Evolutionary conservation across 2,888 invertebrate species (phyloP).

Genomic region (Mamestra brassicae): DNA sequence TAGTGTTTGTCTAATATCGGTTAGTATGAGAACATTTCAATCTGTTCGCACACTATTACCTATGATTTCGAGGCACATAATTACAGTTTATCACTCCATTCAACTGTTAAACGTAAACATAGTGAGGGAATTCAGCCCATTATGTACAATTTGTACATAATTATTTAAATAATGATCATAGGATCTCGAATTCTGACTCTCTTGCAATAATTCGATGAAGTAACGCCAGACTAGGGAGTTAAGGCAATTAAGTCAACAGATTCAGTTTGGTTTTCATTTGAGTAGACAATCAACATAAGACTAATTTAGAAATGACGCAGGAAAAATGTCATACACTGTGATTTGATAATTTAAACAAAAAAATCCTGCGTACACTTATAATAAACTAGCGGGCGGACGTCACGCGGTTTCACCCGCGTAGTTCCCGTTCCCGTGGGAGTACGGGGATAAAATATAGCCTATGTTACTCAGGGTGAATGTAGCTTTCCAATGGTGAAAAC

Average conservation of each 20-base stretch:
- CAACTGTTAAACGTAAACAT: constrained; percentile 6
- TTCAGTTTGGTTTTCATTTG: background rate
- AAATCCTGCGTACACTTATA: background rate
- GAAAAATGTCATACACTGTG: background rate
- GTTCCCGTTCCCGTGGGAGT: too few species aligned
- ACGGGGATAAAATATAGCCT: too few species aligned
- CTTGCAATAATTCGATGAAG: background rate
- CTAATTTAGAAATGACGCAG: background rate
- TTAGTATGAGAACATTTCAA: background rate
- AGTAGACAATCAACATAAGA: background rate
- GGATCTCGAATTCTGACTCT: too few species aligned
- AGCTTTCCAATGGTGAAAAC: too few species aligned
- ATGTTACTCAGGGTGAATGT: too few species aligned
- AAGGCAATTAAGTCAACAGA: background rate
- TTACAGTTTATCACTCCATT: constrained; percentile 24
- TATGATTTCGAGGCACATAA: background rate
- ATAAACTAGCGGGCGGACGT: too few species aligned
- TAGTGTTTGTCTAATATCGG: too few species aligned
- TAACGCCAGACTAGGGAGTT: background rate
- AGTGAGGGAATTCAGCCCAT: constrained; percentile 16
- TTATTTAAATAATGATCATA: background rate
- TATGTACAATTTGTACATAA: background rate
- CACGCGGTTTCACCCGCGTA: too few species aligned
- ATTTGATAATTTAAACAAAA: constrained; percentile 12
- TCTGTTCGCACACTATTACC: background rate